A percentile compares a stretch with the other conserved stretches of the same genome.
Evolutionary conservation across 2,113 vertebrate species (phyloP).

Genomic region (Colinus virginianus): DNA sequence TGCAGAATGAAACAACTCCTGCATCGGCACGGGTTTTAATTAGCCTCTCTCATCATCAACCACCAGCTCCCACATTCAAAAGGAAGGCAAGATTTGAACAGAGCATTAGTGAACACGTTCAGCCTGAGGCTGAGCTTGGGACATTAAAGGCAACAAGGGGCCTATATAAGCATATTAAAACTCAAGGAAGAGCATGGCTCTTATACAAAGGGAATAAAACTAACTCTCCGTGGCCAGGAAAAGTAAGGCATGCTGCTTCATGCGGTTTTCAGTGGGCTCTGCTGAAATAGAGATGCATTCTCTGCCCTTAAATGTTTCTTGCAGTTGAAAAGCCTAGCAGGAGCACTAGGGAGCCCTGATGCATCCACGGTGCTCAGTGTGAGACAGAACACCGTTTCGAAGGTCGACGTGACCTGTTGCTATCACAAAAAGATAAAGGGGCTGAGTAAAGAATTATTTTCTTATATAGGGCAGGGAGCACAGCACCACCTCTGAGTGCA

Average conservation of each 20-base stretch:
- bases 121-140: neutral
- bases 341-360: neutral
- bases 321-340: neutral
- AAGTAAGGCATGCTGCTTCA: neutral
- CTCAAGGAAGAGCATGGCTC: rapidly evolving
- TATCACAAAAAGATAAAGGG: neutral
- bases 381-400: neutral
- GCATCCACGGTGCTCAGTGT: neutral
- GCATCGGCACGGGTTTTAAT: rapidly evolving
- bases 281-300: too few species aligned
- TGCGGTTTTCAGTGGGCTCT: neutral
- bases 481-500: neutral
- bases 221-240: rapidly evolving
- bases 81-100: neutral
- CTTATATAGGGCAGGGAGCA: neutral
- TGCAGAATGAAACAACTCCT: neutral
- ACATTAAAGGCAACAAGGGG: neutral
- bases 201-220: neutral
- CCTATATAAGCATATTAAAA: neutral
- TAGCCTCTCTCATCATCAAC: rapidly evolving
- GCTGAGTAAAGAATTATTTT: neutral
- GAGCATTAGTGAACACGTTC: neutral
- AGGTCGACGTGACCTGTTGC: rapidly evolving
- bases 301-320: neutral
- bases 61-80: rapidly evolving